Evolutionary conservation across 2,888 invertebrate genomes (phyloP), one percentile per base, ranked within the genome.

Genomic region (Sinotaia quadrata): DNA sequence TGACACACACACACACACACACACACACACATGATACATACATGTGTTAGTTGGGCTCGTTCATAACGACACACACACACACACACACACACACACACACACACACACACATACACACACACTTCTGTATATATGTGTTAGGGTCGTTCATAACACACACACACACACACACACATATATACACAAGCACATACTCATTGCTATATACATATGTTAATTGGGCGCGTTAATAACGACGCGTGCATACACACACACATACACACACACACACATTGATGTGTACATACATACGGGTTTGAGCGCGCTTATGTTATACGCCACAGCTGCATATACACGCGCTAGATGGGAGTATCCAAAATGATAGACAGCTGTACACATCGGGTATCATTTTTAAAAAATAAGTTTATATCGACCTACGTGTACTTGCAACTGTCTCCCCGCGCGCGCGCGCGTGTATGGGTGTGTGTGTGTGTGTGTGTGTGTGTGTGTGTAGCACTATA

Each of bases 11-110:
- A n/a, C n/a, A n/a, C 41, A 41, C 41, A 41, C 3, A 41, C 41
- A 41, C 41, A 41, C 2, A 41, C 41, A 41, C 41, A 41, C 41
- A 41, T n/a, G n/a, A n/a, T n/a, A n/a, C n/a, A n/a, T n/a, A n/a
- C n/a, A n/a, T n/a, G n/a, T n/a, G n/a, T n/a, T n/a, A n/a, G n/a
- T n/a, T n/a, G n/a, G n/a, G n/a, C n/a, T n/a, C n/a, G n/a, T n/a
- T 29, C 7, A 54, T 31, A 54, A 27, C 15, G 10, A 54, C 21
- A 21, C 54, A 54, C 27, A 21, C 54, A 54, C 7, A 27, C 10
- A 27, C 54, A 21, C 54, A 21, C 21, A 21, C 54, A 21, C 54
- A 54, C 54, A 54, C 54, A 54, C 54, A 54, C 54, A 54, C 54
- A 54, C 7, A 54, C 54, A 54, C 21, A 54, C 54, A 57, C n/a